These are phyloP conservation scores for Brachyistius frenatus DNA, from an alignment of 2,113 vertebrate genomes.

Conservation along the genomic window DNA sequence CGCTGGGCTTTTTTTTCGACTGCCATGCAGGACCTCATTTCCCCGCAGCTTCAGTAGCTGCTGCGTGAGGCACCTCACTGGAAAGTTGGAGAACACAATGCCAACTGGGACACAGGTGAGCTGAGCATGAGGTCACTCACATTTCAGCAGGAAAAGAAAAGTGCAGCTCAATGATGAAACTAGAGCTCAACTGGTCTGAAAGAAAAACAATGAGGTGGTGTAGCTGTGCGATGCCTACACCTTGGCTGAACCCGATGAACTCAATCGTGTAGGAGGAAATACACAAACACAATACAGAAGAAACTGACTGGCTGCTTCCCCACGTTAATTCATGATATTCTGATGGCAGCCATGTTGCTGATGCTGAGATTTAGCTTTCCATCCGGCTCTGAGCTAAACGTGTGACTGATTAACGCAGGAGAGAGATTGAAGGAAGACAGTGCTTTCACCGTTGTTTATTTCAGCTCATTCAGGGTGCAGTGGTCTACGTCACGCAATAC, in stretches of 20 bases:
- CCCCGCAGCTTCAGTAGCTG: conserved; percentile 40
- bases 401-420: no score
- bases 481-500: not conserved
- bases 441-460: conserved; percentile 12
- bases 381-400: conserved; percentile 17
- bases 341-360: conserved; percentile 16
- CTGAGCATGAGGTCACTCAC: conserved; percentile 53
- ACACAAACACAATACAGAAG: conserved; percentile 7
- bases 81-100: conserved; percentile 52
- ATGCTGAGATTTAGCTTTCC: conserved; percentile 14
- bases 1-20: conserved; percentile 44
- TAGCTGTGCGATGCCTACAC: conserved; percentile 42
- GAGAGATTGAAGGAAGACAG: not conserved
- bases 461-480: conserved; percentile 20
- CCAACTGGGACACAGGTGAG: conserved; percentile 72
- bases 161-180: conserved; percentile 40
- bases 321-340: conserved; percentile 28
- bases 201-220: conserved; percentile 47
- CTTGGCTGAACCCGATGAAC: conserved; percentile 57
- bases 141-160: conserved; percentile 36
- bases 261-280: conserved; percentile 16
- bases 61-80: conserved; percentile 44
- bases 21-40: conserved; percentile 36
- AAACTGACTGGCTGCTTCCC: not conserved
- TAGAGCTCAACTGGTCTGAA: conserved; percentile 37